Percentiles rank a stretch among this genome's conserved stretches.
Conservation (phyloP, 92 coral and sea anemone genomes). For the Epizoanthus scotinus region DNA sequence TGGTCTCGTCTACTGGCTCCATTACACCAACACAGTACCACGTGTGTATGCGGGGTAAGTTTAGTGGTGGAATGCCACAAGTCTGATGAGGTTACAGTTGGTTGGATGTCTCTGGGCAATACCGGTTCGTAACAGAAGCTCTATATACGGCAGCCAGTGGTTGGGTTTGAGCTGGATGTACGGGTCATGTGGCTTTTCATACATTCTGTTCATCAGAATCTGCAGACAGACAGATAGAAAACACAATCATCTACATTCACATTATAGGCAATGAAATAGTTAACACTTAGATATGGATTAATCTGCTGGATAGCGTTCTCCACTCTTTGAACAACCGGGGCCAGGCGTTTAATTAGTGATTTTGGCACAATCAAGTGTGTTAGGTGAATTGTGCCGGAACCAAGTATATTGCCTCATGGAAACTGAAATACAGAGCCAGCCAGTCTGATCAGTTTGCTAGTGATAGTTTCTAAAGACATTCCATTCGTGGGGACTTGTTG, state of each 20-base stretch:
- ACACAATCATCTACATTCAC: not conserved
- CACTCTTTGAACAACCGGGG: not conserved
- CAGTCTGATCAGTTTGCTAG: too few relatives aligned
- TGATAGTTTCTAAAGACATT: too few relatives aligned
- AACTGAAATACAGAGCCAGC: too few relatives aligned
- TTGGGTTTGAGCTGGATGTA: constrained; percentile 64
- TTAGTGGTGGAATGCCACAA: constrained; percentile 67
- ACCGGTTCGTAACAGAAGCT: constrained; percentile 82
- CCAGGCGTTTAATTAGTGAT: not conserved
- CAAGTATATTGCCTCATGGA: too few relatives aligned
- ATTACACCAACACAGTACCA: too few relatives aligned
- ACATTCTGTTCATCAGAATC: constrained; percentile 83
- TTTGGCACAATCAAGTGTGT: not conserved
- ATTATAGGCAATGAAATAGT: not conserved
- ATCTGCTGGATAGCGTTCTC: too few relatives aligned
- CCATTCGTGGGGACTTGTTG: too few relatives aligned
- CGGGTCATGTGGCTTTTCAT: constrained; percentile 81
- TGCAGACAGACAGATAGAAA: not conserved
- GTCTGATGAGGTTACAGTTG: constrained; percentile 79
- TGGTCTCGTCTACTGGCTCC: too few relatives aligned
- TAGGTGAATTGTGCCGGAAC: too few relatives aligned
- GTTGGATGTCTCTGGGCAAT: constrained; percentile 81
- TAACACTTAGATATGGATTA: too few relatives aligned
- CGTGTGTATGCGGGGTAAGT: not conserved
- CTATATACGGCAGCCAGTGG: constrained; percentile 94